Percentiles rank a stretch among this genome's conserved stretches.
Evolutionary conservation across 1,140 invertebrate genomes (phyloP).

Genomic region (Trichoplusia ni): DNA sequence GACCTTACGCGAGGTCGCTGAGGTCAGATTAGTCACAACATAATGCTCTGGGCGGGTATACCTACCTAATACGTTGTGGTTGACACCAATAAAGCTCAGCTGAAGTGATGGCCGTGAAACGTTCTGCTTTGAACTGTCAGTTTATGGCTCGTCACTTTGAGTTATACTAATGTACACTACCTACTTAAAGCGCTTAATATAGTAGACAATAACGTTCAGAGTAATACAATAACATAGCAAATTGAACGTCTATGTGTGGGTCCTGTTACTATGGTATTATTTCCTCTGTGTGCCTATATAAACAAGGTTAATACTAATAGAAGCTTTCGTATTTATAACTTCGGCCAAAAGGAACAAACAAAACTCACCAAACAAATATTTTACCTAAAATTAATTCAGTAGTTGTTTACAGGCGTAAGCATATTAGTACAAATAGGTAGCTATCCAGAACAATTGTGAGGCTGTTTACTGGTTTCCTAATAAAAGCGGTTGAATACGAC

Average conservation of each 20-base stretch:
- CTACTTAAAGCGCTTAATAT: too few relatives aligned
- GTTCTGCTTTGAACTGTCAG: too few relatives aligned
- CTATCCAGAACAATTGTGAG: slow-evolving; percentile 3
- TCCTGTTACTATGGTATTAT: too few relatives aligned
- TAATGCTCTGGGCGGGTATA: slow-evolving; percentile 1
- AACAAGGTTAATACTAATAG: not conserved
- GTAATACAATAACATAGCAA: too few relatives aligned
- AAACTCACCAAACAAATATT: slow-evolving; percentile 13
- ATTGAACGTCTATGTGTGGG: too few relatives aligned
- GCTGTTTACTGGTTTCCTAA: slow-evolving; percentile 26
- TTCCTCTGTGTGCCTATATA: not conserved
- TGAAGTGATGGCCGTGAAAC: not conserved
- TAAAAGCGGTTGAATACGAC: slow-evolving; percentile 14
- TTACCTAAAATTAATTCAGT: slow-evolving; percentile 24
- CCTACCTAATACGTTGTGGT: slow-evolving; percentile 4
- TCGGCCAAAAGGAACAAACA: not conserved
- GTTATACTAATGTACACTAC: too few relatives aligned
- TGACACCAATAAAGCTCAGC: not conserved
- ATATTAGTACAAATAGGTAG: slow-evolving; percentile 11
- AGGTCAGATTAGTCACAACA: slow-evolving; percentile 25
- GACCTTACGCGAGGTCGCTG: slow-evolving; percentile 1
- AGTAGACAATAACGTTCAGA: too few relatives aligned
- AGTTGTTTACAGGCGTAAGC: not conserved
- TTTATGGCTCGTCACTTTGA: too few relatives aligned
- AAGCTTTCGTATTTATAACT: not conserved